These are phyloP conservation scores for Amphiprion clarkii DNA, from an alignment of 2,797 vertebrate genomes.

Conservation along the genomic window DNA sequence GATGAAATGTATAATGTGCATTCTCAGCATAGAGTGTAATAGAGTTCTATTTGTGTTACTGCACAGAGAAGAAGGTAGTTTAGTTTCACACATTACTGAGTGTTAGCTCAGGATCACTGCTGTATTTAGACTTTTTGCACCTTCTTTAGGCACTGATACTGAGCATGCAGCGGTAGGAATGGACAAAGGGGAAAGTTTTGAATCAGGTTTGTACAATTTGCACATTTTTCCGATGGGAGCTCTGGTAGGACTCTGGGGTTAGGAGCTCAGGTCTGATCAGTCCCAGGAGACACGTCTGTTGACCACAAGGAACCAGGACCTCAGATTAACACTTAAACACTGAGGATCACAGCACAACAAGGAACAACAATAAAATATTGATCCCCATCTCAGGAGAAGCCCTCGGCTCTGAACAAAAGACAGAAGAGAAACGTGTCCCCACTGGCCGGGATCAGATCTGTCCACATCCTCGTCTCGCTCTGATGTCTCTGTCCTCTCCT, in stretches of 20 bases:
- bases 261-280: constrained; percentile 48
- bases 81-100: no score
- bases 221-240: constrained; percentile 32
- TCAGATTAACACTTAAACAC: constrained; percentile 69
- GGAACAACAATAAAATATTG: constrained; percentile 64
- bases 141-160: no score
- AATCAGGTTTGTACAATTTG: no score
- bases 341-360: constrained; percentile 63
- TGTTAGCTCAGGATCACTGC: no score
- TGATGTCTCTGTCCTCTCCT: constrained; percentile 44
- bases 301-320: constrained; percentile 55
- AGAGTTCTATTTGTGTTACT: no score
- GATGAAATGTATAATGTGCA: no score
- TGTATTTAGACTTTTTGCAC: no score
- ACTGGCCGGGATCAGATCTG: constrained; percentile 59
- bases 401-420: constrained; percentile 28
- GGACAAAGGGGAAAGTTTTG: no score
- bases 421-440: not conserved
- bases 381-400: constrained; percentile 54
- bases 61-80: no score
- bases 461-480: constrained; percentile 50
- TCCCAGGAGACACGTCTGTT: constrained; percentile 50
- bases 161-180: no score
- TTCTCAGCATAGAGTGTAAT: no score
- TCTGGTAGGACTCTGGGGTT: constrained; percentile 50